Conservation (phyloP, 2,888 invertebrate species). For the Orchesellides sinensis region DNA sequence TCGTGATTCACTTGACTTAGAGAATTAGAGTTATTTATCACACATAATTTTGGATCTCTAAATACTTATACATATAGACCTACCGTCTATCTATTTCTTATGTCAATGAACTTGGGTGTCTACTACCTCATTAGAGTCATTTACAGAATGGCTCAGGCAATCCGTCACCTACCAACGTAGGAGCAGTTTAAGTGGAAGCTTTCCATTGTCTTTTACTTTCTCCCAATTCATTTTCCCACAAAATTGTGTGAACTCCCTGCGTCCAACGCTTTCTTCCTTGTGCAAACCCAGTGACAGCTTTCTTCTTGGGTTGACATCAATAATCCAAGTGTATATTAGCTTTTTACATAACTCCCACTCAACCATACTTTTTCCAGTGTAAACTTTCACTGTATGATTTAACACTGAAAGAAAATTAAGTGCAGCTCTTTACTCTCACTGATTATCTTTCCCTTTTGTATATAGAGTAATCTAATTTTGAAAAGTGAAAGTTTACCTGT, state of each 20-base stretch:
- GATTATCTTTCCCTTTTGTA: too few species aligned
- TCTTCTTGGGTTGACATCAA: background rate
- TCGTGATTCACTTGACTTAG: background rate
- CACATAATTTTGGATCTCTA: background rate
- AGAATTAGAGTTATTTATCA: background rate
- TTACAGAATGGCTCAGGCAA: conserved; percentile 41
- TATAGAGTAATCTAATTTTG: too few species aligned
- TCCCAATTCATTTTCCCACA: too few species aligned
- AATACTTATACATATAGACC: too few species aligned
- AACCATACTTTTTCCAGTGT: too few species aligned
- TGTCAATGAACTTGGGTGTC: conserved; percentile 59
- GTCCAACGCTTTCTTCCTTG: background rate
- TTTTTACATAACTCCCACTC: conserved; percentile 3
- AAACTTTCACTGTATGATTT: too few species aligned
- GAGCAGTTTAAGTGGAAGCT: background rate
- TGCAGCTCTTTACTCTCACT: too few species aligned
- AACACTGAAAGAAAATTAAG: too few species aligned
- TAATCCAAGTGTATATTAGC: too few species aligned
- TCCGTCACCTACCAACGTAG: conserved; percentile 27
- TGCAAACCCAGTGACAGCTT: background rate
- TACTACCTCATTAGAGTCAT: conserved; percentile 63
- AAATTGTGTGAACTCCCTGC: background rate
- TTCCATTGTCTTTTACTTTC: conserved; percentile 5
- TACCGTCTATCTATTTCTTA: background rate
- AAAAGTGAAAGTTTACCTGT: too few species aligned